A percentile compares a stretch with the other conserved stretches of the same genome.
These are phyloP conservation scores for Eupithecia dodoneata DNA, from an alignment of 2,888 invertebrate genomes.

Conservation along the genomic window DNA sequence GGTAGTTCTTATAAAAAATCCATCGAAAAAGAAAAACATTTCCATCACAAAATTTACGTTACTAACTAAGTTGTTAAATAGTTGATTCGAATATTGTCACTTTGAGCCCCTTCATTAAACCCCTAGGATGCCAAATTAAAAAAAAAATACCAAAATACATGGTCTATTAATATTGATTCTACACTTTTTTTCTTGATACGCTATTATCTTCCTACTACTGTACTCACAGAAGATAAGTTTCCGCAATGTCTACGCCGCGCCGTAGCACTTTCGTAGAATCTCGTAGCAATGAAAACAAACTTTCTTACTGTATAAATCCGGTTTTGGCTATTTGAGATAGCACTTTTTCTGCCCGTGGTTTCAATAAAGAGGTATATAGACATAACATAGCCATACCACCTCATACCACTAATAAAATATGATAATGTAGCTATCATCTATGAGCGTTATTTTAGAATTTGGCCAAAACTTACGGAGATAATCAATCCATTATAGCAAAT, in stretches of 20 bases:
- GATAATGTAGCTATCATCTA: not conserved
- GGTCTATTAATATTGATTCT: no score
- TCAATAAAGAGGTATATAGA: not conserved
- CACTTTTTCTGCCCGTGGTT: not conserved
- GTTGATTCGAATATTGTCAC: no score
- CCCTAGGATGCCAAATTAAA: no score
- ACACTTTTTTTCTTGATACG: no score
- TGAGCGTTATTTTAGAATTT: not conserved
- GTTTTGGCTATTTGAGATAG: not conserved
- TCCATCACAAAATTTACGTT: not conserved
- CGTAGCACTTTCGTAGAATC: not conserved
- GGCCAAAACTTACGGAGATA: not conserved
- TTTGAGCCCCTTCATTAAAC: no score
- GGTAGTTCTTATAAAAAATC: not conserved
- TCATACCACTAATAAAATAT: not conserved
- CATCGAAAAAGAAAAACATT: no score
- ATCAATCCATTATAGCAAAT: no score
- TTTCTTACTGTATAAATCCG: not conserved
- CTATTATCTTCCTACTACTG: no score
- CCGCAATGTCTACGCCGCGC: not conserved
- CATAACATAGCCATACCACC: not conserved
- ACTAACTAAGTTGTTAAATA: no score
- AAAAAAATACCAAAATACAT: no score
- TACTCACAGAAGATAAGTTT: not conserved
- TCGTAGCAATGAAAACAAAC: not conserved